Percentiles rank a stretch among this genome's conserved stretches.
phyloP scores from a whole-genome alignment of 2,113 vertebrate genomes.

The Neotoma lepida region DNA sequence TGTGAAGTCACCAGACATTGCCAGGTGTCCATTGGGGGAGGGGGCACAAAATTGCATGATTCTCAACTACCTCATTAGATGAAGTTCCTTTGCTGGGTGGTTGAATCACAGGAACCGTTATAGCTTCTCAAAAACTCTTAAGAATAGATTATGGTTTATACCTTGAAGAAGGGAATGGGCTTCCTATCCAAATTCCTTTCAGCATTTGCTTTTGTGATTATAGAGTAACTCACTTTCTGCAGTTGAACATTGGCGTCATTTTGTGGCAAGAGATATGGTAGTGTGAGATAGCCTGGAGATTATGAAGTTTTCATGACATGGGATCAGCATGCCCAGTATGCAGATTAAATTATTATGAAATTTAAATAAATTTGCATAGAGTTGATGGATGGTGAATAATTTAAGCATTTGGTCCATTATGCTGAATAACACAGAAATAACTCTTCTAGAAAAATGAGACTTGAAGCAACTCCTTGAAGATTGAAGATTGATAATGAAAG shows the following conservation, averaged over 20 bases:
- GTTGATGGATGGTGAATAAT: conserved; percentile 9
- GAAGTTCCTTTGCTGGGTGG: neutral
- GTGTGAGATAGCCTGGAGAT: neutral
- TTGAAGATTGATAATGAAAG: conserved; percentile 29
- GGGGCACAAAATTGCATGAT: neutral
- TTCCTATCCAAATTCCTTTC: neutral
- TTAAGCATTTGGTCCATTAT: conserved; percentile 23
- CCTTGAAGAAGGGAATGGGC: neutral
- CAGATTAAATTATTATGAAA: conserved; percentile 46
- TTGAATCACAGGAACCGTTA: neutral
- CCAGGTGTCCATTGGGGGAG: neutral
- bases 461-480: conserved; percentile 22
- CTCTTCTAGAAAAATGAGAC: conserved; percentile 39
- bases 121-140: neutral
- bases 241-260: neutral
- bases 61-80: neutral
- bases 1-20: neutral
- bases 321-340: neutral
- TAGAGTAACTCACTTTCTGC: neutral
- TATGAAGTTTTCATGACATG: neutral
- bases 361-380: conserved; percentile 57
- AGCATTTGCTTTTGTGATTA: neutral
- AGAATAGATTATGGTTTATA: neutral
- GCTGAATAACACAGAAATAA: conserved; percentile 14
- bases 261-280: neutral